phyloP scores from a whole-genome alignment of 2,113 vertebrate species.

The Ammodytes marinus region DNA sequence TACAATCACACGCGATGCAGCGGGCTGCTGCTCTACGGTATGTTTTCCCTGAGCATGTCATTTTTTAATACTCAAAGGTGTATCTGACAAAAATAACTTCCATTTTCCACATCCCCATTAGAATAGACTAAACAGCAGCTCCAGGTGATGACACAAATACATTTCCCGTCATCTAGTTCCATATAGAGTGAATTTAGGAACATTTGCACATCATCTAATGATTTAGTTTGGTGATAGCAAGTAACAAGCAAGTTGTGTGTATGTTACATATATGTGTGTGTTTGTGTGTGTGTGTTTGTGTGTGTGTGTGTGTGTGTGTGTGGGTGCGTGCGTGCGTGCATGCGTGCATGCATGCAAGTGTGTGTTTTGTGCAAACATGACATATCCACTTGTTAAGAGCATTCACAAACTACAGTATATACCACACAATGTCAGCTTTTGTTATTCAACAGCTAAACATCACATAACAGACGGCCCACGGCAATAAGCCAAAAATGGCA shows the following conservation, averaged over 20 bases:
- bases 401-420: background rate
- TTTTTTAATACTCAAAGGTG: constrained; percentile 71
- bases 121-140: constrained; percentile 73
- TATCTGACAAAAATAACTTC: constrained; percentile 73
- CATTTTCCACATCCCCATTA: constrained; percentile 68
- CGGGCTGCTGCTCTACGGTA: constrained; percentile 42
- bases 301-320: too few species aligned
- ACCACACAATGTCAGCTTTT: constrained; percentile 18
- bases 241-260: constrained; percentile 6
- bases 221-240: constrained; percentile 14
- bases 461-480: constrained; percentile 42
- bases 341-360: background rate
- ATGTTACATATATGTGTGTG: background rate
- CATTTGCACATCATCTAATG: constrained; percentile 32
- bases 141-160: constrained; percentile 66
- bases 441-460: constrained; percentile 21
- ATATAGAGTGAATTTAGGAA: constrained; percentile 12
- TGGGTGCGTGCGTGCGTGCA: too few species aligned
- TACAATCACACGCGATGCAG: constrained; percentile 47
- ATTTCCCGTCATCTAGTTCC: constrained; percentile 50
- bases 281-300: too few species aligned
- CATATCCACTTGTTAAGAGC: background rate
- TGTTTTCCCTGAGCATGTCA: constrained; percentile 68
- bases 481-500: constrained; percentile 35
- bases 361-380: constrained; percentile 7